phyloP scores from a whole-genome alignment of 2,113 vertebrate species.

The Athene cunicularia region DNA sequence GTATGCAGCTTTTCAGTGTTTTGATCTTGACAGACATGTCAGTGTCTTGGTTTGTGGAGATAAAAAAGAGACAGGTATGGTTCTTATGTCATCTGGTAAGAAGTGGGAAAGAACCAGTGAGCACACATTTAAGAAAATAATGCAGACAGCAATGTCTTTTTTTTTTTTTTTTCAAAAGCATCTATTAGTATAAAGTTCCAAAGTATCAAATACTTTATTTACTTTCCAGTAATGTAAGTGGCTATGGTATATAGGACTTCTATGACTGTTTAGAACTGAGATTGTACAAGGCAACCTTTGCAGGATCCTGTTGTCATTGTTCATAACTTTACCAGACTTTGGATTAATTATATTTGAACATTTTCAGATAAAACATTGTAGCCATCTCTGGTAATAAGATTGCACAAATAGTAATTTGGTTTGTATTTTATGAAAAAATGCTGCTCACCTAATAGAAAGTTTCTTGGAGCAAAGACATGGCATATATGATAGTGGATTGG shows the following conservation, averaged over 20 bases:
- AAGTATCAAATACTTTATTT: neutral
- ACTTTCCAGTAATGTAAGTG: neutral
- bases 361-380: neutral
- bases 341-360: neutral
- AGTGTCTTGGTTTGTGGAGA: neutral
- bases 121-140: neutral
- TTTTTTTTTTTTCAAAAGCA: neutral
- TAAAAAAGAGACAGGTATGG: neutral
- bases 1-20: neutral
- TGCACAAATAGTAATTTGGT: neutral
- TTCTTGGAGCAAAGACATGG: neutral
- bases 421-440: neutral
- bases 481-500: neutral
- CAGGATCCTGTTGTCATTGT: neutral
- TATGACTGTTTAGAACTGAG: neutral
- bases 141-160: neutral
- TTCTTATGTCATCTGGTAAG: neutral
- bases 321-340: neutral
- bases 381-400: neutral
- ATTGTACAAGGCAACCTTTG: neutral
- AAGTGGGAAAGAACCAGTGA: neutral
- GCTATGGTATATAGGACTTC: neutral
- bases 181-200: neutral
- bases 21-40: neutral
- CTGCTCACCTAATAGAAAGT: neutral